Evolutionary conservation across 1,140 invertebrate species (phyloP).

Genomic region (Xylocopa sonorina): DNA sequence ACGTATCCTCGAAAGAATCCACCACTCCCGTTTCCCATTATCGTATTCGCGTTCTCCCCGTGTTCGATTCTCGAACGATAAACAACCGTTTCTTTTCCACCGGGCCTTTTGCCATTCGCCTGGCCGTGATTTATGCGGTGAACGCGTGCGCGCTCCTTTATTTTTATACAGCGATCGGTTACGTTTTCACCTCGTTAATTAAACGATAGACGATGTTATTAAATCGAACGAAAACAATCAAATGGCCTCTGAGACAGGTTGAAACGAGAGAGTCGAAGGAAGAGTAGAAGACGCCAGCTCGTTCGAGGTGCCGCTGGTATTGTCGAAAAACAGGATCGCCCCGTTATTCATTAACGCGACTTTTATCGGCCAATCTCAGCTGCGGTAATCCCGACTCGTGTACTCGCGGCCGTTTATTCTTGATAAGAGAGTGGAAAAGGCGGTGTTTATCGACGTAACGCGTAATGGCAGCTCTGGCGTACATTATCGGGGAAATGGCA

Average conservation of each 20-base stretch:
- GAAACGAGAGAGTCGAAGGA: too few species aligned
- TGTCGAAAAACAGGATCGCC: slow-evolving; percentile 4
- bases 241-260: too few species aligned
- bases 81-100: not conserved
- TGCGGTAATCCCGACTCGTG: slow-evolving; percentile 52
- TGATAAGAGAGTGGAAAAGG: slow-evolving; percentile 60
- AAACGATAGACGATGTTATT: not conserved
- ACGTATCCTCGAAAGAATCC: slow-evolving; percentile 51
- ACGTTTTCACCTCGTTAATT: not conserved
- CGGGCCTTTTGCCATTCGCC: not conserved
- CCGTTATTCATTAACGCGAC: slow-evolving; percentile 60
- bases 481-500: slow-evolving; percentile 63
- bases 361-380: slow-evolving; percentile 59
- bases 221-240: too few species aligned
- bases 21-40: not conserved
- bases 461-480: slow-evolving; percentile 61
- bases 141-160: not conserved
- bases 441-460: slow-evolving; percentile 58
- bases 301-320: too few species aligned
- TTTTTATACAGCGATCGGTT: not conserved
- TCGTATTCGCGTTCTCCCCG: not conserved
- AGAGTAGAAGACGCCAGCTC: too few species aligned
- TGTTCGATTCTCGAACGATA: not conserved
- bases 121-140: not conserved
- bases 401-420: slow-evolving; percentile 60